Evolutionary conservation across 2,888 invertebrate genomes (phyloP).

Genomic region (Oxycera nigricornis): DNA sequence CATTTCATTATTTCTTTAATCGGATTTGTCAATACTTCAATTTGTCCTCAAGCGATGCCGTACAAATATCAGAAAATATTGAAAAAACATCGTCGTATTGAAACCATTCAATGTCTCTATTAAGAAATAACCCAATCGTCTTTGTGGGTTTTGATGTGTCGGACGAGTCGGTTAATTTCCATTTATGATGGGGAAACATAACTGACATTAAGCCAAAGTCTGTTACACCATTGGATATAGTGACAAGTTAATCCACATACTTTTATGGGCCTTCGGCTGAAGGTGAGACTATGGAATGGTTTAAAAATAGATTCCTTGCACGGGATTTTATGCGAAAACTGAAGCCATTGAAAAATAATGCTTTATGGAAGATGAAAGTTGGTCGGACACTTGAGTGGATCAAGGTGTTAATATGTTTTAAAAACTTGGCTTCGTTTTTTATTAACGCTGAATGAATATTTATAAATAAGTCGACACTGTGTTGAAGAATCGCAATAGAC

Average conservation of each 20-base stretch:
- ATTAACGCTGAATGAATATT: too few relatives aligned
- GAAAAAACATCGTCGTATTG: conserved; percentile 6
- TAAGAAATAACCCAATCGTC: not conserved
- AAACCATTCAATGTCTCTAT: not conserved
- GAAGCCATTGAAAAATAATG: not conserved
- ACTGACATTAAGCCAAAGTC: conserved; percentile 12
- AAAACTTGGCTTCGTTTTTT: too few relatives aligned
- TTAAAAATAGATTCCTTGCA: not conserved
- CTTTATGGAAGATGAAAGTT: too few relatives aligned
- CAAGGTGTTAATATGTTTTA: too few relatives aligned
- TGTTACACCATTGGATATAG: not conserved
- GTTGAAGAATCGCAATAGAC: too few relatives aligned
- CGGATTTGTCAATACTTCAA: conserved; percentile 16
- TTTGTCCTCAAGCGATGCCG: not conserved
- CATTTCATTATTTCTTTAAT: not conserved
- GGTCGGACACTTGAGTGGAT: too few relatives aligned
- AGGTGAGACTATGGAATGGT: not conserved
- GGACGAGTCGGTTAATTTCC: not conserved
- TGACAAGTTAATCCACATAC: conserved; percentile 25
- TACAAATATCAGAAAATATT: conserved; percentile 26
- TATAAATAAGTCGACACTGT: too few relatives aligned
- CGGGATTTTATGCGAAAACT: not conserved
- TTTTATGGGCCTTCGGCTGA: not conserved
- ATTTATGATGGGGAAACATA: not conserved
- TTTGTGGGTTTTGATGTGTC: not conserved